Evolutionary conservation across 1,140 invertebrate genomes (phyloP).

Genomic region (Atta cephalotes): DNA sequence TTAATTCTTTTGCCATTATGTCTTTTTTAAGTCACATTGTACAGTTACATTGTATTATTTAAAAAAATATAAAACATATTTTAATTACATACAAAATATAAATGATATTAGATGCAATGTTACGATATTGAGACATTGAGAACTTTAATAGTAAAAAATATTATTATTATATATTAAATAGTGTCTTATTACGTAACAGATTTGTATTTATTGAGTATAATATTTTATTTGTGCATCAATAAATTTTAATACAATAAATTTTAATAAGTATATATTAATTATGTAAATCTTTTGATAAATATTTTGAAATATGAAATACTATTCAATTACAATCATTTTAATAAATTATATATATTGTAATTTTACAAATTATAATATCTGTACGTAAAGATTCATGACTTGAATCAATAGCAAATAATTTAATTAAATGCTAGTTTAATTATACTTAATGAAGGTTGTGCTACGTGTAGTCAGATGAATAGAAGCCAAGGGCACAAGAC

Average conservation of each 20-base stretch:
- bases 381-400: slow-evolving; percentile 30
- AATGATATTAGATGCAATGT: neutral
- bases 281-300: neutral
- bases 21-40: neutral
- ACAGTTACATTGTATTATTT: neutral
- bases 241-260: neutral
- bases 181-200: neutral
- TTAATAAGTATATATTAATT: neutral
- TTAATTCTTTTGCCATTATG: neutral
- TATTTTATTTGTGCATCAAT: too few relatives aligned
- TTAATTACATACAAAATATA: neutral
- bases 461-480: slow-evolving; percentile 14
- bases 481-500: neutral
- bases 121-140: neutral
- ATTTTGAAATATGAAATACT: neutral
- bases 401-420: slow-evolving; percentile 43
- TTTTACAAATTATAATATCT: slow-evolving; percentile 25
- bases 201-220: slow-evolving; percentile 2
- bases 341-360: neutral
- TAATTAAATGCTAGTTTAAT: slow-evolving; percentile 51
- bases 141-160: neutral
- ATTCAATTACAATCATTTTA: neutral
- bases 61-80: neutral
- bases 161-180: neutral
- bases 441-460: neutral